Evolutionary conservation across 2,888 invertebrate genomes (phyloP).

Genomic region (Augochlorella aurata): DNA sequence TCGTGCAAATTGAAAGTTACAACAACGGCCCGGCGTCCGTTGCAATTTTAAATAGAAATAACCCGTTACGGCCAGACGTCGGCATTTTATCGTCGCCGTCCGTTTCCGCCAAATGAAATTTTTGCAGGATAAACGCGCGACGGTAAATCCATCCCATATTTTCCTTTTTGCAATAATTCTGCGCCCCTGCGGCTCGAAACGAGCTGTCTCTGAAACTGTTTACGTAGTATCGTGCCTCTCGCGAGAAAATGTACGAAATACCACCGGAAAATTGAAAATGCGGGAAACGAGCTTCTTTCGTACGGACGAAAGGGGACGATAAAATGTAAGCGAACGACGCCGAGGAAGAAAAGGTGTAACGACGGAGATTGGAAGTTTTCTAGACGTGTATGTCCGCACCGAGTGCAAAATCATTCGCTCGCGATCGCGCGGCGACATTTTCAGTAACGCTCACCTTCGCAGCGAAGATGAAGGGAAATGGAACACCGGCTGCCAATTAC

Average conservation of each 20-base stretch:
- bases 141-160: not conserved
- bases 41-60: not conserved
- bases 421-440: slow-evolving; percentile 1
- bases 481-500: slow-evolving; percentile 9
- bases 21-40: not conserved
- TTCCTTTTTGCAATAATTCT: not conserved
- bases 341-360: not conserved
- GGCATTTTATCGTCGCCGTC: not conserved
- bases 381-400: not conserved
- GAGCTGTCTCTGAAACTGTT: not conserved
- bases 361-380: not conserved
- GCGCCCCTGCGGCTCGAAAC: not conserved
- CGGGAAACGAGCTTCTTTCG: not conserved
- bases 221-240: not conserved
- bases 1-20: not conserved
- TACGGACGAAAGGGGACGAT: not conserved
- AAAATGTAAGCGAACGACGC: not conserved
- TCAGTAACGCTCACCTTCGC: not conserved
- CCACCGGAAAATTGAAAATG: not conserved
- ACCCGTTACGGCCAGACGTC: not conserved
- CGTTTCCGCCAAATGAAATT: not conserved
- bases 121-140: not conserved
- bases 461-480: slow-evolving; percentile 30
- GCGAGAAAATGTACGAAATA: not conserved
- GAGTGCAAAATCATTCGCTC: not conserved